Evolutionary conservation across 2,888 invertebrate genomes (phyloP).

Genomic region (Danaus chrysippus): DNA sequence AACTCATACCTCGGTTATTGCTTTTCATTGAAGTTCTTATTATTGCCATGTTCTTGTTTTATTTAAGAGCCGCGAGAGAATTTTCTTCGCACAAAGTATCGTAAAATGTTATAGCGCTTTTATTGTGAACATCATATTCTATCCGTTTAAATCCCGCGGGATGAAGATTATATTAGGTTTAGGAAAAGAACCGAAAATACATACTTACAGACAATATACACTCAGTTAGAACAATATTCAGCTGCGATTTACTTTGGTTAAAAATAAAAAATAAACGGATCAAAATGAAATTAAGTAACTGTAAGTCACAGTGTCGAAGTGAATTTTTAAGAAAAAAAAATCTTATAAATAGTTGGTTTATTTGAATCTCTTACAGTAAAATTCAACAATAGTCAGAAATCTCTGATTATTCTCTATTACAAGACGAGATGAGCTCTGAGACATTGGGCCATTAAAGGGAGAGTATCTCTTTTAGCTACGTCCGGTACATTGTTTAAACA

Average conservation of each 20-base stretch:
- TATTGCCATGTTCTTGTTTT: conserved; percentile 33
- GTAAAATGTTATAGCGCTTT: conserved; percentile 22
- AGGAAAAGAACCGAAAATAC: too few relatives aligned
- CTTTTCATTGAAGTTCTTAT: conserved; percentile 37
- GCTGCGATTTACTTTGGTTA: too few relatives aligned
- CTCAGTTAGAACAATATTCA: too few relatives aligned
- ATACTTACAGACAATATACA: too few relatives aligned
- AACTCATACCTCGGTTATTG: conserved; percentile 30
- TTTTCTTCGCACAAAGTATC: conserved; percentile 21
- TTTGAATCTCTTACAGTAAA: conserved; percentile 8
- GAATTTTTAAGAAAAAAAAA: conserved; percentile 17
- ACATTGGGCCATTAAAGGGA: neutral
- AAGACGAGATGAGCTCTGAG: neutral
- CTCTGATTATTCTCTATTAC: neutral
- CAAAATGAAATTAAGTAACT: neutral
- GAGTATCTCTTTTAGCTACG: neutral
- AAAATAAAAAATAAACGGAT: too few relatives aligned
- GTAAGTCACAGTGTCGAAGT: neutral
- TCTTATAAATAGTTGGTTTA: conserved; percentile 9
- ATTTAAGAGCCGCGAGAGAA: conserved; percentile 26
- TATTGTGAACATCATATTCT: conserved; percentile 14
- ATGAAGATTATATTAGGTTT: neutral
- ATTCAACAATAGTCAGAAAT: conserved; percentile 9
- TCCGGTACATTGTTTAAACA: too few relatives aligned
- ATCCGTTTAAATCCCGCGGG: neutral